These are phyloP conservation scores for Podarcis muralis DNA, from an alignment of 2,113 vertebrate species.

Conservation along the genomic window DNA sequence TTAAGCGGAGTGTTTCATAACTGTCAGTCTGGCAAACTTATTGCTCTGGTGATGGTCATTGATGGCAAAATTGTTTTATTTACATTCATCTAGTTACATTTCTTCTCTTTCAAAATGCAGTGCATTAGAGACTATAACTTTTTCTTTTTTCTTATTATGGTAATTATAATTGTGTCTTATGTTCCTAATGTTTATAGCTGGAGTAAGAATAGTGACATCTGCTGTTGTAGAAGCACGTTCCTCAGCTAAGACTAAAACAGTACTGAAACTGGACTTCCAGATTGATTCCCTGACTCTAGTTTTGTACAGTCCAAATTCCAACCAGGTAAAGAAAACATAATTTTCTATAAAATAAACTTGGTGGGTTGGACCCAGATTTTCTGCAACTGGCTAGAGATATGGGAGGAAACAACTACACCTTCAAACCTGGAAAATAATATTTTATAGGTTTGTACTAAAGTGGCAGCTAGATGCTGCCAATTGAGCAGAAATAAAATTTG, in stretches of 20 bases:
- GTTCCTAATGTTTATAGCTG: slow-evolving; percentile 68
- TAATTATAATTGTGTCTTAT: slow-evolving; percentile 19
- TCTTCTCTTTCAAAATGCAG: not conserved
- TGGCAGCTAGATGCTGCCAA: not conserved
- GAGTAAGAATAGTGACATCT: slow-evolving; percentile 88
- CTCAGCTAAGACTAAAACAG: slow-evolving; percentile 81
- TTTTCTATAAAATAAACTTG: not conserved
- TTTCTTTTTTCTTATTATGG: not conserved
- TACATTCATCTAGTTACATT: not conserved
- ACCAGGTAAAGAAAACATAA: slow-evolving; percentile 75
- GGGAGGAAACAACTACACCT: not conserved
- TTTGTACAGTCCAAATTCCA: slow-evolving; percentile 82
- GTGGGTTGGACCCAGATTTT: not conserved
- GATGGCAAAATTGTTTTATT: not conserved
- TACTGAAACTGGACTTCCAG: slow-evolving; percentile 87
- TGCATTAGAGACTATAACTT: not conserved
- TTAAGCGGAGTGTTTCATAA: not conserved
- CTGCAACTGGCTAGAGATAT: not conserved
- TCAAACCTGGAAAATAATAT: not conserved
- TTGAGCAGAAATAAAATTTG: not conserved
- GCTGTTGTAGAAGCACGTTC: slow-evolving; percentile 91
- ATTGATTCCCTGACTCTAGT: slow-evolving; percentile 91
- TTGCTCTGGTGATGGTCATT: not conserved
- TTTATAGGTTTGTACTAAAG: too few relatives aligned
- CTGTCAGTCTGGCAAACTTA: not conserved